Base-by-base conservation (phyloP, 1,140 invertebrate species). In the Nylanderia fulva region DNA sequence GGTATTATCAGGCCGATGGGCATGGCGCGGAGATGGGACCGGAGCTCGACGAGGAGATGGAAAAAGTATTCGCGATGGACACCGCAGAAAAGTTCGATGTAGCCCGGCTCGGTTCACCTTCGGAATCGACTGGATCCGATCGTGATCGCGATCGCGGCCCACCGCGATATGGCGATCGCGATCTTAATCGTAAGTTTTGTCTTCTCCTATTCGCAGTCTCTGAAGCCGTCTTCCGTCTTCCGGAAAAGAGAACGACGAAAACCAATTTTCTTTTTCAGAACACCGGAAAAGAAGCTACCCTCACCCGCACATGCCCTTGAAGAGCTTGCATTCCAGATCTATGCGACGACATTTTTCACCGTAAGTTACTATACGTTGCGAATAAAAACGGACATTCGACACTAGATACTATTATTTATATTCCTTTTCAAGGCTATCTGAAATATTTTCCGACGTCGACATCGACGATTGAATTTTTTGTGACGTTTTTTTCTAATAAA, bases 31-130 rank as follows among this genome's bases (percentile, higher is more conserved):
- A 96, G 94, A 94, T 95, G 92, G 96, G 96, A 92, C 96, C 96
- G 86, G 95, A 96, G 86, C 94, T 97, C 93, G 97, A 97, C 94
- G 96, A 97, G 93, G 97, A 97, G 95, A 97, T 97, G 96, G 97
- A 97, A 92, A 97, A 97, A 94, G 96, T 97, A 84, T 97, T 97
- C 93, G 96, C 96, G 48, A 95, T 95, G 93, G 93, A 94, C 66
- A 82, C 92, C 82, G 93, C 95, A 68, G 96, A 96, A 61, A 96
- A 96, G 86, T 97, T 97, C 92, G 95, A 96, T 95, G 95, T 97
- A 93, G 95, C 95, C 84, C 95, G 95, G 64, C 94, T 96, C 66
- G 94, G 95, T 61, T 95, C 95, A 33, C 92, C 94, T 11, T 93
- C 94, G 13, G 94, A 95, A 91, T 95, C 95, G 39, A 92, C 93